Percentiles rank a stretch among this genome's conserved stretches.
These are phyloP conservation scores for Platysternon megacephalum DNA, from an alignment of 2,113 vertebrate genomes.

Conservation along the genomic window DNA sequence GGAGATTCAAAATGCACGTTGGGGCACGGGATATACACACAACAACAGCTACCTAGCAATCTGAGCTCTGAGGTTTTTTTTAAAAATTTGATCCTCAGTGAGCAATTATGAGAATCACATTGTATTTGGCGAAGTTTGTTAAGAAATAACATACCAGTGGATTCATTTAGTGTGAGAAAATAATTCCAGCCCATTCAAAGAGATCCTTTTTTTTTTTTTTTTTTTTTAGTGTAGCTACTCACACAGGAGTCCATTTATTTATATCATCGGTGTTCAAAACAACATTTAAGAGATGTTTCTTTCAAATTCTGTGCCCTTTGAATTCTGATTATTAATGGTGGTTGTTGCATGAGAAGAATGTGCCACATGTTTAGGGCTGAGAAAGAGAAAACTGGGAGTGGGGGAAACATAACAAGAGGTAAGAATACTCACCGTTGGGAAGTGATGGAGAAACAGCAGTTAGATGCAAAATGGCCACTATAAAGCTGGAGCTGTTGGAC, in stretches of 20 bases:
- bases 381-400: fast-evolving
- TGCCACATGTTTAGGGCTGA: not conserved
- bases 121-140: slow-evolving; percentile 5
- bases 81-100: not conserved
- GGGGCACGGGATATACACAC: fast-evolving
- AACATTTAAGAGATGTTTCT: slow-evolving; percentile 2
- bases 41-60: not conserved
- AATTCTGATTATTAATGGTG: not conserved
- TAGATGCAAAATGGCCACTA: not conserved
- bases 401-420: not conserved
- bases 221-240: not conserved
- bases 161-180: slow-evolving; percentile 35
- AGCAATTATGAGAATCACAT: not conserved
- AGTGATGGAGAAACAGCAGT: not conserved
- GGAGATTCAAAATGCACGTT: not conserved
- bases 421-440: not conserved
- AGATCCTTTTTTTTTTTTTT: not conserved
- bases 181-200: slow-evolving; percentile 24
- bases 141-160: slow-evolving; percentile 36
- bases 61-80: not conserved
- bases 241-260: not conserved
- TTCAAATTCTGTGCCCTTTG: not conserved
- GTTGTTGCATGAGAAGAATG: not conserved
- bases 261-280: not conserved
- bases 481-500: slow-evolving; percentile 8